Evolutionary conservation across 2,888 invertebrate species (phyloP), one percentile per base, ranked within the genome.

Genomic region (Bombyx huttoni): DNA sequence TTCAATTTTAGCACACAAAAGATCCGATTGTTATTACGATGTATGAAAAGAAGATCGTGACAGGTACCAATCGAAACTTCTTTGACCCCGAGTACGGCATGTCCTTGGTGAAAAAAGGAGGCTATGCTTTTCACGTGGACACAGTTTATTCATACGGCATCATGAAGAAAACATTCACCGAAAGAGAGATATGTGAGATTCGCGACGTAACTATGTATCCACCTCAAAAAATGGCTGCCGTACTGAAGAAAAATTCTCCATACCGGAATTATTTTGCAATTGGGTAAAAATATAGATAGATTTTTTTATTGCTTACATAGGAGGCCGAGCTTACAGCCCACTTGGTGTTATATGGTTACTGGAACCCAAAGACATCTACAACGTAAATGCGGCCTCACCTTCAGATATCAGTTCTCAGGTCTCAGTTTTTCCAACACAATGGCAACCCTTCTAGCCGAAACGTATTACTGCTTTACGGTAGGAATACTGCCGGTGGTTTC

Each of bases 41-140:
- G 34, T 47, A 51, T 12, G 10, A 34, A 7, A 47, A 46, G 34
- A 47, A 47, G 12, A 13, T 51, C 13, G 14, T 13, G 2, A 12
- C 12, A 24, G 46, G 34, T 10, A 51, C 47, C 13, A 33, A 47
- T 34, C 13, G 13, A 9, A 51, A 51, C 35, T 51, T 51, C 34
- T 51, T 51, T 33, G 47, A 51, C 9, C 47, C 47, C 1, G 35
- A 47, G 33, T 8, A 51, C 46, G 47, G 47, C 8, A 47, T 47
- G 34, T 46, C 13, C 35, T 51, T 51, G 47, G 34, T 51, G n/a
- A 47, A 48, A 48, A 34, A 51, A 35, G 35, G 48, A n/a, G 40
- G 47, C 9, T 48, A 9, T 33, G 48, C 48, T 24, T 48, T 33
- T 12, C 48, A 48, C 24, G 13, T 48, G 9, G 48, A 48, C 34